A percentile compares a stretch with the other conserved stretches of the same genome.
These are phyloP conservation scores for Eupeodes latifasciatus DNA, from an alignment of 2,888 invertebrate genomes.

Conservation along the genomic window DNA sequence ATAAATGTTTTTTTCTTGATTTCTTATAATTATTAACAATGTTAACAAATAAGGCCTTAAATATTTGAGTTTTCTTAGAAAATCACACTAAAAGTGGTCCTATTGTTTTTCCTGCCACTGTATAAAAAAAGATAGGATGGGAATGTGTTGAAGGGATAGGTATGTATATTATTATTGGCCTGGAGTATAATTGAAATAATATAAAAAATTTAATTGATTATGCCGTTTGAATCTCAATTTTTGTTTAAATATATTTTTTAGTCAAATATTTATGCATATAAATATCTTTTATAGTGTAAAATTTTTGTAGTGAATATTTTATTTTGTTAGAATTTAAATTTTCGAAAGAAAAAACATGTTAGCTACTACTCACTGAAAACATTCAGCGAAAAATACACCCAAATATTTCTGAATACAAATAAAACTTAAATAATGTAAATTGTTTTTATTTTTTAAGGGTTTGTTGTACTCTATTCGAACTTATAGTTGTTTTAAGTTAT, in stretches of 20 bases:
- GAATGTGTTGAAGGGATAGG: neutral
- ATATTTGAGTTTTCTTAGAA: too few species aligned
- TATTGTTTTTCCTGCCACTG: too few species aligned
- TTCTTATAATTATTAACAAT: too few species aligned
- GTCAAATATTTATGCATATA: constrained; percentile 1
- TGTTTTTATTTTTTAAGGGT: too few species aligned
- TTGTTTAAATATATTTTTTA: neutral
- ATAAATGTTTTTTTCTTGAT: too few species aligned
- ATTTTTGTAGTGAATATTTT: neutral
- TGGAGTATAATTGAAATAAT: neutral
- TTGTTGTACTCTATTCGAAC: too few species aligned
- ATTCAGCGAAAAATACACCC: neutral
- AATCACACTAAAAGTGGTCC: too few species aligned
- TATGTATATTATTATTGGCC: neutral
- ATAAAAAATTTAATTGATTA: constrained; percentile 14
- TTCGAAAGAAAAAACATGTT: neutral
- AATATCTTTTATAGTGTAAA: neutral
- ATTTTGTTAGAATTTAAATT: constrained; percentile 17
- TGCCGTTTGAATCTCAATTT: constrained; percentile 5
- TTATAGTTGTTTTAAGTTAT: too few species aligned
- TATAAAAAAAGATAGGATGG: neutral
- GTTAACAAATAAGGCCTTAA: too few species aligned
- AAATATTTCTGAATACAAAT: neutral
- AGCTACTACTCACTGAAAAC: neutral
- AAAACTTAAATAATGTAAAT: too few species aligned